A percentile compares a stretch with the other conserved stretches of the same genome.
Conservation (phyloP, 2,888 invertebrate species). For the Petrolisthes manimaculis region DNA sequence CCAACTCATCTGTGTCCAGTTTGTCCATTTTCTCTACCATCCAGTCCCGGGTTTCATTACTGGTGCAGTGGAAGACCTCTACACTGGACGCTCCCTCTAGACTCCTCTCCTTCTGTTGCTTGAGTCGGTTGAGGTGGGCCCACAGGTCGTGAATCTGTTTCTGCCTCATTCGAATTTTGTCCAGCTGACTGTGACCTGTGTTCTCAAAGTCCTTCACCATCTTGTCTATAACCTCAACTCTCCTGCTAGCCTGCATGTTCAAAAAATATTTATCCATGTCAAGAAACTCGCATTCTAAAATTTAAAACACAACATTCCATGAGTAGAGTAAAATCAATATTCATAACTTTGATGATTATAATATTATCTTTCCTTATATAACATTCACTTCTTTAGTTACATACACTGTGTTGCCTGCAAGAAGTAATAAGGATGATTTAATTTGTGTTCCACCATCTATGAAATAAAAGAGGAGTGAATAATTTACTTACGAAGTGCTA, state of each 20-base stretch:
- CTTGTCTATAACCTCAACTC: constrained; percentile 88
- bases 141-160: constrained; percentile 90
- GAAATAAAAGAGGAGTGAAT: too few relatives aligned
- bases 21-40: constrained; percentile 96
- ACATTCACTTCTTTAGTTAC: too few relatives aligned
- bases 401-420: too few relatives aligned
- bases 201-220: constrained; percentile 86
- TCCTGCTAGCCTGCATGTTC: constrained; percentile 78
- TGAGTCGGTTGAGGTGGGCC: constrained; percentile 87
- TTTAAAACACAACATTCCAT: too few relatives aligned
- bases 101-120: constrained; percentile 90
- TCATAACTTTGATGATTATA: too few relatives aligned
- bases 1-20: constrained; percentile 77
- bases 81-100: constrained; percentile 90
- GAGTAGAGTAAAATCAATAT: too few relatives aligned
- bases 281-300: too few relatives aligned
- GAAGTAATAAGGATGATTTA: too few relatives aligned
- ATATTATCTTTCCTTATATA: too few relatives aligned
- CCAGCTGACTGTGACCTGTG: constrained; percentile 77
- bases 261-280: too few relatives aligned
- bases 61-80: constrained; percentile 93
- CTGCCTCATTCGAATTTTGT: constrained; percentile 76
- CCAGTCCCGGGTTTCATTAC: constrained; percentile 97
- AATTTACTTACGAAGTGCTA: constrained; percentile 65
- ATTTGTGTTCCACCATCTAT: too few relatives aligned